Conservation (phyloP, 2,888 invertebrate genomes). For the Euproctis similis region DNA sequence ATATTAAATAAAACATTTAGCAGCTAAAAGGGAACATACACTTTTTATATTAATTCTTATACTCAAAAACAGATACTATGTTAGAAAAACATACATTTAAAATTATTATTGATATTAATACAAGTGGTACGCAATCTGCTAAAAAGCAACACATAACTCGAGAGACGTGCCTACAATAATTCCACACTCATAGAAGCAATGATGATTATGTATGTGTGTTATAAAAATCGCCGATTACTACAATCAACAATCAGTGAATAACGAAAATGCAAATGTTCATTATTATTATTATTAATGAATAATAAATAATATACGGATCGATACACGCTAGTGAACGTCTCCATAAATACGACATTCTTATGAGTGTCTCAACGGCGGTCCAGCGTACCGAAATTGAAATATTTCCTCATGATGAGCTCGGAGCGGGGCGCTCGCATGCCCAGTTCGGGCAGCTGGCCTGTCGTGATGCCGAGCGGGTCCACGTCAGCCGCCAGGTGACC, state of each 20-base stretch:
- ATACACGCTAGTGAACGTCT: slow-evolving; percentile 42
- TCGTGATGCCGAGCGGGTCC: slow-evolving; percentile 95
- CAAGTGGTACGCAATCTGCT: too few relatives aligned
- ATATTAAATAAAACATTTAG: too few relatives aligned
- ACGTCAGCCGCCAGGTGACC: slow-evolving; percentile 95
- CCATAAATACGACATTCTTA: slow-evolving; percentile 35
- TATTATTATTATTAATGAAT: too few relatives aligned
- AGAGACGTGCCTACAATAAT: too few relatives aligned
- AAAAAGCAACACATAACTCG: too few relatives aligned
- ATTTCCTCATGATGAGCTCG: slow-evolving; percentile 77
- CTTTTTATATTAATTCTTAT: too few relatives aligned
- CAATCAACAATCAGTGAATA: slow-evolving; percentile 41
- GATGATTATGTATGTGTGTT: slow-evolving; percentile 44
- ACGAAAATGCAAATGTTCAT: slow-evolving; percentile 44
- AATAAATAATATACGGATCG: slow-evolving; percentile 32
- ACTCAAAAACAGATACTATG: too few relatives aligned
- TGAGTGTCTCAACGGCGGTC: slow-evolving; percentile 26
- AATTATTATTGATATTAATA: too few relatives aligned
- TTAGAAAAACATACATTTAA: too few relatives aligned
- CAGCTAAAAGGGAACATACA: too few relatives aligned
- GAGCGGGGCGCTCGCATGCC: slow-evolving; percentile 69
- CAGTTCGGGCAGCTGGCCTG: slow-evolving; percentile 77
- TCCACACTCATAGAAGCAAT: slow-evolving; percentile 18
- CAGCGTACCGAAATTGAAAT: slow-evolving; percentile 74
- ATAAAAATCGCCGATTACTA: slow-evolving; percentile 44